Percentiles rank a stretch among this genome's conserved stretches.
These are phyloP conservation scores for Scortum barcoo DNA, from an alignment of 2,113 vertebrate species.

Conservation along the genomic window DNA sequence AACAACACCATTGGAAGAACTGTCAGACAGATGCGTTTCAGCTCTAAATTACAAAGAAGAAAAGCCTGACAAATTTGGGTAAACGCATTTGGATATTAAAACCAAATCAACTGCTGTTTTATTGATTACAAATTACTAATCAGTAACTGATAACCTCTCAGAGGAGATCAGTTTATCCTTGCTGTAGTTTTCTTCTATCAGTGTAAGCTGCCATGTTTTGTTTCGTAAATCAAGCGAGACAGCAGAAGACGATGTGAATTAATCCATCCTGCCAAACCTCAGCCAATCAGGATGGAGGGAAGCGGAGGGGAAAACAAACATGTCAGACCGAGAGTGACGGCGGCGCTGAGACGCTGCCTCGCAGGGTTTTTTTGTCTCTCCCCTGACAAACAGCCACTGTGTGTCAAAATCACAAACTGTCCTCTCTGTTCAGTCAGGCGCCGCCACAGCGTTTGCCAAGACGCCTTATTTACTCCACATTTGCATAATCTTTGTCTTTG, in stretches of 20 bases:
- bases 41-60: no score
- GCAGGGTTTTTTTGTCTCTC: not conserved
- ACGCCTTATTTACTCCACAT: slow-evolving; percentile 22
- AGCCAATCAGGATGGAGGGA: slow-evolving; percentile 6
- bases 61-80: not conserved
- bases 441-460: not conserved
- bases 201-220: slow-evolving; percentile 1
- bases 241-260: slow-evolving; percentile 22
- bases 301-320: not conserved
- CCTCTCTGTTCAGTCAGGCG: slow-evolving; percentile 1
- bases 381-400: slow-evolving; percentile 28
- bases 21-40: no score
- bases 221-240: slow-evolving; percentile 26
- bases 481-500: slow-evolving; percentile 45
- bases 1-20: no score
- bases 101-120: not conserved
- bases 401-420: slow-evolving; percentile 25
- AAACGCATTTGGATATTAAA: not conserved
- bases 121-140: not conserved
- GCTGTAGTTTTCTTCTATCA: not conserved
- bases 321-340: not conserved
- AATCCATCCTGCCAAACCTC: slow-evolving; percentile 25
- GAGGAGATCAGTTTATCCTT: no score
- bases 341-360: slow-evolving; percentile 8
- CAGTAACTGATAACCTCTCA: no score